These are phyloP conservation scores for Pseudotriccus pelzelni DNA, from an alignment of 2,797 vertebrate genomes.

Conservation along the genomic window DNA sequence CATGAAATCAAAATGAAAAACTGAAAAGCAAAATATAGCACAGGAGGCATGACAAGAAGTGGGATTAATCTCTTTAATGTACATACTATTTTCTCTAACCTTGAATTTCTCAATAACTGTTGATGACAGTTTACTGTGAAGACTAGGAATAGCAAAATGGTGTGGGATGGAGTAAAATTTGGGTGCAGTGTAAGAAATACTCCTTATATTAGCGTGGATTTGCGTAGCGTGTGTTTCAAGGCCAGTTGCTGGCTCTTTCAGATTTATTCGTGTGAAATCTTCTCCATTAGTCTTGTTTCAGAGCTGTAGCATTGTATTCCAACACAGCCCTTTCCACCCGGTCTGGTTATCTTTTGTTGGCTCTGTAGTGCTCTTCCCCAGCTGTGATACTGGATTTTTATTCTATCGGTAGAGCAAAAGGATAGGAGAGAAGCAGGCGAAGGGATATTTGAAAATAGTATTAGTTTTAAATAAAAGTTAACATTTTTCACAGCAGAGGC, in stretches of 20 bases:
- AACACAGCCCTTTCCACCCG: background rate
- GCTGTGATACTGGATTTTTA: background rate
- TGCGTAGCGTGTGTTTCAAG: background rate
- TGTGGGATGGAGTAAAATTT: background rate
- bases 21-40: background rate
- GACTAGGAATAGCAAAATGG: background rate
- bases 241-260: background rate
- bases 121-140: background rate
- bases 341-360: background rate
- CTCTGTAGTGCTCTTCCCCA: background rate
- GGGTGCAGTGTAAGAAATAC: background rate
- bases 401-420: background rate
- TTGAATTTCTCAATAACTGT: background rate
- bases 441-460: background rate
- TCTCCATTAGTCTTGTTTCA: conserved; percentile 1
- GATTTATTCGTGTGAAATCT: background rate
- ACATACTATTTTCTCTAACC: background rate
- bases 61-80: background rate
- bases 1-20: background rate
- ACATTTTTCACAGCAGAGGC: background rate
- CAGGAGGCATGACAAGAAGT: background rate
- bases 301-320: background rate
- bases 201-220: background rate
- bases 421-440: background rate
- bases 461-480: background rate